Base-by-base conservation (phyloP, 2,797 vertebrate species). In the Gymnothorax reevesii region DNA sequence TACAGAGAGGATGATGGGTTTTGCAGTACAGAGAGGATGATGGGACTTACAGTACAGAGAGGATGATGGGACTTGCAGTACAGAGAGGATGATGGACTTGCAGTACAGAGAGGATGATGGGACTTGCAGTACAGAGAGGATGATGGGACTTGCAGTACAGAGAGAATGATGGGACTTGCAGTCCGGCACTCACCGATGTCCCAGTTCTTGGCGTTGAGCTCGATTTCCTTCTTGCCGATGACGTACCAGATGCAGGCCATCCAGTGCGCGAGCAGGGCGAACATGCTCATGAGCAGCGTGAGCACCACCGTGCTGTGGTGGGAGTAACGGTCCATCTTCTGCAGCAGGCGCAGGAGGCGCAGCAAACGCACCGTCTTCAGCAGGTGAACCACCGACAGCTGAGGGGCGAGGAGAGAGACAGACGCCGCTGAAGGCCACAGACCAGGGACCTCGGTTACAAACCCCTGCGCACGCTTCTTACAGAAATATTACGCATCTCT, bases 191-290 rank as follows among this genome's bases (percentile, higher is more conserved):
- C 94, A 99, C 98, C 98, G 59, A 99, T 98, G 91, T 99, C 98
- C 98, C 98, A 99, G 80, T 96, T 96, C 86, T 96, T 96, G 84
- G 96, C 95, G 55, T 98, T 98, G 93, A 97, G 96, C 89, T 99
- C 98, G 94, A 98, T 97, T 94, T 99, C 98, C 95, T 97, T 98
- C 92, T 97, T 99, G 91, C 98, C 98, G 60, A 99, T 99, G 92
- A 99, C 97, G 87, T 98, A 99, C 98, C 98, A 99, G 95, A 99
- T 98, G 93, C 98, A 99, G 33, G 98, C 98, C 98, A 99, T 99
- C 98, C 98, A 99, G 93, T 99, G 98, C 64, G 98, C 98, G 80
- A 99, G 95, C 91, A 99, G 95, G 33, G 98, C 98, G 77, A 99
- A 99, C 97, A 99, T 98, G 89, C 97, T 99, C 98, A 99, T 99